phyloP scores from a whole-genome alignment of 2,888 invertebrate species.

The Trissonchulus latispiculum region DNA sequence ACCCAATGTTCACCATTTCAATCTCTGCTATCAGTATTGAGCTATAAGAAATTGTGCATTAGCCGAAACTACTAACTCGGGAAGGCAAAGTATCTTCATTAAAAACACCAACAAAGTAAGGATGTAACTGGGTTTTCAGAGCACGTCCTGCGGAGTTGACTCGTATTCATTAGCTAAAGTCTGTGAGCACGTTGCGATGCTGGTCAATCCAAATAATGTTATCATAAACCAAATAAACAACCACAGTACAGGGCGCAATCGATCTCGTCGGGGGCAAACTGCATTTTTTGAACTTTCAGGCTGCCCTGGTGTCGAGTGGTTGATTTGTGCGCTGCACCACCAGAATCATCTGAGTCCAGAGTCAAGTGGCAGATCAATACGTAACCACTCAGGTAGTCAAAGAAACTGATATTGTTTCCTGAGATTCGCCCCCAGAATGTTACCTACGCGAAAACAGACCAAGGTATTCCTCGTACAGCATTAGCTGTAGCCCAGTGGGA shows the following conservation, averaged over 20 bases:
- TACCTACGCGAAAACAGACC: not conserved
- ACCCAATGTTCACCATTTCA: not conserved
- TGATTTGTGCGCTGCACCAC: not conserved
- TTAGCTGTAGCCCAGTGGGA: not conserved
- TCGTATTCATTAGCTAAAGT: too few relatives aligned
- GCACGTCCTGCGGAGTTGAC: too few relatives aligned
- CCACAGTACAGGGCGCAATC: not conserved
- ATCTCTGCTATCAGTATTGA: not conserved
- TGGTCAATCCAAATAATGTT: not conserved
- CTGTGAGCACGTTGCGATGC: not conserved
- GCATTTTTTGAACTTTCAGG: not conserved
- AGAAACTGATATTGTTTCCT: not conserved
- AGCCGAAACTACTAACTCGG: too few relatives aligned
- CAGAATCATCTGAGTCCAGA: slow-evolving; percentile 9
- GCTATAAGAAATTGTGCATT: not conserved
- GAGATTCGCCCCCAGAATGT: not conserved
- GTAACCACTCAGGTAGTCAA: too few relatives aligned
- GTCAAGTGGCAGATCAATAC: too few relatives aligned
- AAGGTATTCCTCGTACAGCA: slow-evolving; percentile 8
- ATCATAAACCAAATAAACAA: slow-evolving; percentile 11
- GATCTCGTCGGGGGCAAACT: too few relatives aligned
- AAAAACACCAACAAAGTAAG: too few relatives aligned
- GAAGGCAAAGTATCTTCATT: too few relatives aligned
- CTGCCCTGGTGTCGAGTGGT: not conserved
- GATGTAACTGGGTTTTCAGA: too few relatives aligned